phyloP scores from a whole-genome alignment of 2,888 invertebrate species.

The Rhingia campestris region DNA sequence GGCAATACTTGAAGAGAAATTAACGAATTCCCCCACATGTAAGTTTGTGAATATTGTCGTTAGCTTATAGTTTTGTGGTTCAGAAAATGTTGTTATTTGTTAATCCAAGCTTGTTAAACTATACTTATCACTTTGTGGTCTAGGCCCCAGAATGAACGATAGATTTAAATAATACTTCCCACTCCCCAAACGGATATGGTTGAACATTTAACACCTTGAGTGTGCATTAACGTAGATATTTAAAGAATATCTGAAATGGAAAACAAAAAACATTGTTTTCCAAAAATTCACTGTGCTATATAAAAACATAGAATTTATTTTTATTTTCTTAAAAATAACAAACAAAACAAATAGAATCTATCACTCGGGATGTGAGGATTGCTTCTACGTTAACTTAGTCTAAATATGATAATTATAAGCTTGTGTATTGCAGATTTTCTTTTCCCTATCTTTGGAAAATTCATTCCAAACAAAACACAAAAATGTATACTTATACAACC shows the following conservation, averaged over 20 bases:
- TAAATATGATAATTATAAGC: constrained; percentile 16
- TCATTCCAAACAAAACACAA: constrained; percentile 5
- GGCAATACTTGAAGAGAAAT: too few species aligned
- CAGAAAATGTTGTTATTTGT: too few species aligned
- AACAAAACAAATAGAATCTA: neutral
- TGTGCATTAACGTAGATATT: constrained; percentile 35
- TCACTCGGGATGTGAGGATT: neutral
- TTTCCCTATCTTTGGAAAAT: constrained; percentile 33
- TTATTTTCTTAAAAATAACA: constrained; percentile 7
- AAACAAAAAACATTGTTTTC: constrained; percentile 3
- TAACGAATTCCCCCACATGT: too few species aligned
- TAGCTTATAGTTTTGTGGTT: too few species aligned
- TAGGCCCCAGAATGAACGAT: constrained; percentile 38
- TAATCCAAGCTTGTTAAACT: too few species aligned
- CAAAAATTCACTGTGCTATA: constrained; percentile 8
- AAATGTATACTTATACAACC: constrained; percentile 16
- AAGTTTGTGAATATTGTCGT: too few species aligned
- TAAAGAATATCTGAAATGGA: too few species aligned
- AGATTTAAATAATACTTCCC: constrained; percentile 31
- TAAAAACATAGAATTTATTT: neutral
- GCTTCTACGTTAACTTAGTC: constrained; percentile 18
- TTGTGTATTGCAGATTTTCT: constrained; percentile 35
- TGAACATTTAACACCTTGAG: constrained; percentile 23
- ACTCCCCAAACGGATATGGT: constrained; percentile 9
- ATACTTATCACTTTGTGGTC: too few species aligned